phyloP scores from a whole-genome alignment of 1,140 invertebrate species.

The Ceratosolen solmsi region DNA sequence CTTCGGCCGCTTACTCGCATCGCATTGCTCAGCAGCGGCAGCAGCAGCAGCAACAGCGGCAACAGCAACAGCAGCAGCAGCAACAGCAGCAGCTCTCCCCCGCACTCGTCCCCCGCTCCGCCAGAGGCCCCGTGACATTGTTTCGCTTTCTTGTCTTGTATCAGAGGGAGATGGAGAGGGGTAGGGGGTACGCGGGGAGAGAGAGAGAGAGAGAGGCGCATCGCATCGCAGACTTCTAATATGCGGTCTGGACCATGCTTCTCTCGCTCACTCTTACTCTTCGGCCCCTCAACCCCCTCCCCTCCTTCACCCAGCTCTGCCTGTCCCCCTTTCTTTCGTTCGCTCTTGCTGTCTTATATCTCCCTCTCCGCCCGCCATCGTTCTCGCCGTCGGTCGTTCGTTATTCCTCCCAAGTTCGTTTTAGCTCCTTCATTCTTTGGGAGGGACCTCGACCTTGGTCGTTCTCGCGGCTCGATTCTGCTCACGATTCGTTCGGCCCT shows the following conservation, averaged over 20 bases:
- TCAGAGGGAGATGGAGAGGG: slow-evolving; percentile 21
- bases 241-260: neutral
- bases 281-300: neutral
- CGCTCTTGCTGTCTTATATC: slow-evolving; percentile 11
- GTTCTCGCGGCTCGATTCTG: slow-evolving; percentile 12
- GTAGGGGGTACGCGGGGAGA: no score
- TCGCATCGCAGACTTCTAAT: neutral
- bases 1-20: slow-evolving; percentile 53
- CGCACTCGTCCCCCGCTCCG: slow-evolving; percentile 34
- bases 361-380: slow-evolving; percentile 24
- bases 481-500: slow-evolving; percentile 28
- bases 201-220: slow-evolving; percentile 46
- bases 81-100: neutral
- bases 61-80: no score
- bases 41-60: no score
- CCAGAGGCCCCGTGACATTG: slow-evolving; percentile 58
- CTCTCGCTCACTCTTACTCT: neutral
- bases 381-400: no score
- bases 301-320: neutral
- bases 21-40: neutral
- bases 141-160: slow-evolving; percentile 58
- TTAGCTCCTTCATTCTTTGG: neutral
- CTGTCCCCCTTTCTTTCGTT: slow-evolving; percentile 1
- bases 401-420: slow-evolving; percentile 12
- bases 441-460: slow-evolving; percentile 58